Percentiles rank a stretch among this genome's conserved stretches.
Evolutionary conservation across 2,888 invertebrate species (phyloP).

Genomic region (Caenorhabditis sp.): DNA sequence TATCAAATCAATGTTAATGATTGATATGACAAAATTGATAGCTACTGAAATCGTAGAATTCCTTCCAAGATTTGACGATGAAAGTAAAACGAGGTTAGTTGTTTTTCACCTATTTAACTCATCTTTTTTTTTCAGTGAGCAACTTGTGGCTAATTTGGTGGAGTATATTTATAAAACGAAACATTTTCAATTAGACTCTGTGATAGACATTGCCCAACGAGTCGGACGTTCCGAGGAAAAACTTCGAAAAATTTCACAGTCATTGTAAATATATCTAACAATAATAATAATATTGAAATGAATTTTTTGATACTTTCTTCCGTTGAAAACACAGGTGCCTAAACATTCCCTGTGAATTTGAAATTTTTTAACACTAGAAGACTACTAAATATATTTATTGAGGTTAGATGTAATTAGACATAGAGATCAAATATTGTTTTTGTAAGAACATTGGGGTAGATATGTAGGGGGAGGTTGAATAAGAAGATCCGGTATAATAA

Average conservation of each 20-base stretch:
- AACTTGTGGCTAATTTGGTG: constrained; percentile 55
- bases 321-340: too few species aligned
- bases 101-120: too few species aligned
- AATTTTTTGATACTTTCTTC: too few species aligned
- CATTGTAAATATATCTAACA: constrained; percentile 11
- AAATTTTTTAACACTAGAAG: too few species aligned
- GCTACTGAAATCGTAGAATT: constrained; percentile 66
- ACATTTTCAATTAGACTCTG: constrained; percentile 46
- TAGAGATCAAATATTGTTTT: too few species aligned
- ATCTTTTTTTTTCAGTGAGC: constrained; percentile 48
- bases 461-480: too few species aligned
- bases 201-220: constrained; percentile 23
- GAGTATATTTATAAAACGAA: constrained; percentile 61
- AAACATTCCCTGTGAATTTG: too few species aligned
- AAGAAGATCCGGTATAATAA: too few species aligned
- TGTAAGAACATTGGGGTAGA: too few species aligned
- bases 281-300: not conserved
- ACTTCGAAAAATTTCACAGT: constrained; percentile 13
- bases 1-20: constrained; percentile 55
- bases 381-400: too few species aligned
- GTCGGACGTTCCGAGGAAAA: constrained; percentile 18
- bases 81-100: constrained; percentile 45
- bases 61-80: constrained; percentile 56
- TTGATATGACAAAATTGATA: constrained; percentile 55
- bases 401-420: too few species aligned